Evolutionary conservation across 2,888 invertebrate species (phyloP).

Genomic region (Brenthis ino): DNA sequence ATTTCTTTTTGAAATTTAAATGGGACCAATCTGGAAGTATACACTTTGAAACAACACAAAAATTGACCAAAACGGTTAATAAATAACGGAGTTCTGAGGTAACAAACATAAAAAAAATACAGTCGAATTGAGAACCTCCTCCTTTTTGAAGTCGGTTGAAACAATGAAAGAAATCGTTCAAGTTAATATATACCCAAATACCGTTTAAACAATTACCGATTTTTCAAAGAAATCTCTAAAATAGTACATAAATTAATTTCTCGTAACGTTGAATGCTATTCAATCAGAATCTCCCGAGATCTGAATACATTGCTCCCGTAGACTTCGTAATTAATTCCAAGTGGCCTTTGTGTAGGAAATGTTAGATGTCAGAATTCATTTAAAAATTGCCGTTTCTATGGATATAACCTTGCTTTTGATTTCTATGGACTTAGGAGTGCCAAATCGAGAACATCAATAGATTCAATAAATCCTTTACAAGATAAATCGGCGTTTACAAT

Average conservation of each 20-base stretch:
- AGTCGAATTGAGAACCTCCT: too few species aligned
- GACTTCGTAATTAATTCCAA: constrained; percentile 43
- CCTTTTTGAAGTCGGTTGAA: too few species aligned
- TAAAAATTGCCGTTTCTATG: constrained; percentile 26
- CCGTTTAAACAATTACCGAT: not conserved
- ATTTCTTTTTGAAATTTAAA: too few species aligned
- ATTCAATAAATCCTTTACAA: too few species aligned
- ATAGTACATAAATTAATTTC: constrained; percentile 33
- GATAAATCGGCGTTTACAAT: too few species aligned
- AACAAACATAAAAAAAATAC: too few species aligned
- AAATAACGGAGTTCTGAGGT: too few species aligned
- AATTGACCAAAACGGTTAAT: too few species aligned
- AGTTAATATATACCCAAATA: too few species aligned
- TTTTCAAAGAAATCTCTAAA: constrained; percentile 22
- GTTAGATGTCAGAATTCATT: constrained; percentile 34
- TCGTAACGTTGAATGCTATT: constrained; percentile 35
- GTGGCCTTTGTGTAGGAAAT: constrained; percentile 32
- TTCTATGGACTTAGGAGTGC: constrained; percentile 12
- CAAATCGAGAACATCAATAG: not conserved
- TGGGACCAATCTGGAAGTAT: too few species aligned
- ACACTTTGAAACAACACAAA: too few species aligned
- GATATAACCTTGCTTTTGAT: constrained; percentile 15
- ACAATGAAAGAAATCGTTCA: too few species aligned
- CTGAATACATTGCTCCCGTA: constrained; percentile 41
- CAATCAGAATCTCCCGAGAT: constrained; percentile 39